Base-by-base conservation (phyloP, 2,888 invertebrate genomes). In the Vannuccia rotundouncinata region DNA sequence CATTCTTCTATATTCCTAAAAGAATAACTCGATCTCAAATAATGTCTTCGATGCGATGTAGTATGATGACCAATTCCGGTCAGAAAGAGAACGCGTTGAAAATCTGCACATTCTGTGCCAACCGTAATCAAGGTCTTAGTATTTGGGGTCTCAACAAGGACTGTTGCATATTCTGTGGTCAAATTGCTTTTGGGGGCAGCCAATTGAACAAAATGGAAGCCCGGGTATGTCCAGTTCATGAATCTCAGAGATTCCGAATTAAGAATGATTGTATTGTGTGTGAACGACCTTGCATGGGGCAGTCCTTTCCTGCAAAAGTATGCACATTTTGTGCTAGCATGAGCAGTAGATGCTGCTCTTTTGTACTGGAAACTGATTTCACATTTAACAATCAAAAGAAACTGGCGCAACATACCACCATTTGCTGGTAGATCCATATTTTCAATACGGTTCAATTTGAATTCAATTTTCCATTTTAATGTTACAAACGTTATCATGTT, bases 61-160 rank as follows among this genome's bases (percentile, higher is more conserved):
- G 29, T 1, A 78, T 60, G 59, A 59, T 30, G 29, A 78, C 28
- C 1, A 29, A 29, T 17, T 25, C 60, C 27, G 2, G n/a, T 45
- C 29, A 78, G 1, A 78, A 78, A 29, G n/a, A 1, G 27, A 77
- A 31, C 27, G 1, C 59, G 1, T 60, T 78, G 28, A 78, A 60
- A 30, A 78, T 78, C 25, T 78, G 78, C 27, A 22, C 22, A 13
- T 22, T 74, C 1, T 78, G 78, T 78, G 78, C 78, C 25, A 78
- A 78, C 25, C 66, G 25, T 22, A 22, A 2, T 66, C 10, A 22
- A 2, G 66, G 22, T 2, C 22, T 66, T 2, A 66, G 17, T 22
- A 22, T 22, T 5, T 66, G 5, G 10, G 10, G 66, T 13, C 13
- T 5, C 2, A 66, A 66, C 25, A 17, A 66, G 25, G 66, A 66